Percentiles rank a stretch among this genome's conserved stretches.
Conservation (phyloP, 2,888 invertebrate genomes). For the Exocentrus adspersus region DNA sequence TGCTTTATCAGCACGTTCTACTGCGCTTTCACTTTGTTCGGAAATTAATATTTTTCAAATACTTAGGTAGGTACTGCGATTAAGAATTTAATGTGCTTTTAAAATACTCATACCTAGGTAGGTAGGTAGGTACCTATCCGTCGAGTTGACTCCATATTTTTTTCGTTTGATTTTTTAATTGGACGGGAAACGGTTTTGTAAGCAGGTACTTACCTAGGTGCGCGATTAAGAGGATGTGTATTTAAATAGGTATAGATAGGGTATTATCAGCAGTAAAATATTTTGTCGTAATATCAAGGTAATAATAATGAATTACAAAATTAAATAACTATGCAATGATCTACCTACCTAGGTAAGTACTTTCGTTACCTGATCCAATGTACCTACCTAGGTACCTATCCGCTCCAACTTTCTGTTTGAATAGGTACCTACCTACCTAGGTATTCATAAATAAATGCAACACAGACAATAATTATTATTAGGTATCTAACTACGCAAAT, state of each 20-base stretch:
- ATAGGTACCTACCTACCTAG: no score
- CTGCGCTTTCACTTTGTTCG: constrained; percentile 12
- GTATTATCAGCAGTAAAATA: background rate
- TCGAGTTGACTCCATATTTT: background rate
- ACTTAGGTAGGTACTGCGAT: background rate
- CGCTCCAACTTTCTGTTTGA: constrained; percentile 27
- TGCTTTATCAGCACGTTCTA: constrained; percentile 10
- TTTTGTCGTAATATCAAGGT: background rate
- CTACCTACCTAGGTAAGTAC: no score
- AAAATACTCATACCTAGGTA: no score
- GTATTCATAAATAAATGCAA: no score
- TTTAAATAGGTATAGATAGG: background rate
- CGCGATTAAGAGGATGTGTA: background rate
- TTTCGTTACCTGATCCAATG: constrained; percentile 22
- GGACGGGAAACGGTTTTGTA: background rate
- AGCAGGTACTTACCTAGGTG: background rate
- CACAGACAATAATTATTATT: no score
- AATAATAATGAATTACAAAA: no score
- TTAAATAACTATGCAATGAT: constrained; percentile 13
- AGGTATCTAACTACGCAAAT: no score
- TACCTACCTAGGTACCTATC: no score
- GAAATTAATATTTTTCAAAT: constrained; percentile 12
- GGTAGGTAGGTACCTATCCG: no score
- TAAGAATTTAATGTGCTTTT: no score
- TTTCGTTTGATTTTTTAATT: background rate